Base-by-base conservation (phyloP, 1,140 invertebrate species). In the Drosophila tristis region DNA sequence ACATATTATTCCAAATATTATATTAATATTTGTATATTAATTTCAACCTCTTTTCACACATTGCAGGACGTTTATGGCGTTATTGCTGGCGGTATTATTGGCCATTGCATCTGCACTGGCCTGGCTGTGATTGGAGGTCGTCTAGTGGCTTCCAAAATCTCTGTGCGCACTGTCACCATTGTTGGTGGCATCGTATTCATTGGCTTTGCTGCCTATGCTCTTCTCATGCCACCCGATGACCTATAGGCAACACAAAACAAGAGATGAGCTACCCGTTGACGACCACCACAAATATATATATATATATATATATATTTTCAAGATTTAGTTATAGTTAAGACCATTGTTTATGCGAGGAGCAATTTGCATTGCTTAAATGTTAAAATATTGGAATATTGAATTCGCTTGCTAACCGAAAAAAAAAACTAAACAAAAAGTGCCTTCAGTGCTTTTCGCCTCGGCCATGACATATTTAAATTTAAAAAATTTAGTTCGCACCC, bases 131-230 rank as follows among this genome's bases (percentile, higher is more conserved):
- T 99, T 70, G 98, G 98, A 16, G 99, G 99, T 7, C 94, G 98
- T 80, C 96, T 99, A 92, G 96, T 99, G 63, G 98, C 99, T 50
- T 97, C 98, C 92, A 97, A 95, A 93, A 99, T 99, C 92, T 99
- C 98, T 74, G 97, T 92, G 65, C 57, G 94, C 92, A 91, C 94
- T 92, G 51, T 92, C 60, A 90, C 92, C 93, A 55, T 92, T 78
- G 63, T 93, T 77, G 68, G 82, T 73, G 48, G 93, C 93, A 68
- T 80, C 85, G 79, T 93, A 79, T 67, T 90, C 66, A 68, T 93
- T 54, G 76, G 90, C 43, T 92, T 92, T 73, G 91, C 91, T 45
- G 62, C 89, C 42, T 92, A 90, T 53, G 87, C 91, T 47, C 72
- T 92, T 20, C 68, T 90, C 39, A 80, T 92, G 57, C 82, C 71